phyloP scores from a whole-genome alignment of 2,888 invertebrate species.

The Patella caerulea region DNA sequence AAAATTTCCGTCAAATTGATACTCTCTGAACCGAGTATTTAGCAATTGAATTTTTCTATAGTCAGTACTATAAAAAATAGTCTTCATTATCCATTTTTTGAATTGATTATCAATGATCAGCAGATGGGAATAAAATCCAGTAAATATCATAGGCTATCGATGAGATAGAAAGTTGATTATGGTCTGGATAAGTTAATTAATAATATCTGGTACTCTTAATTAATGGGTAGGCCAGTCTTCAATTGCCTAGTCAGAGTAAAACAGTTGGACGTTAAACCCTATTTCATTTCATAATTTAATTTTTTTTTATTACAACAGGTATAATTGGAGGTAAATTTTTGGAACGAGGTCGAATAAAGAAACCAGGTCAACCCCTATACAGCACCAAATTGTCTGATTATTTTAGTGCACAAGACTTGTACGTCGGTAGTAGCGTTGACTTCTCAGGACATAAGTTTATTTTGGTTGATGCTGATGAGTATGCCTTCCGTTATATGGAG shows the following conservation, averaged over 20 bases:
- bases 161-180: too few species aligned
- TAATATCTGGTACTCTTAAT: too few species aligned
- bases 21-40: too few species aligned
- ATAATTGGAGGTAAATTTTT: constrained; percentile 72
- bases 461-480: constrained; percentile 71
- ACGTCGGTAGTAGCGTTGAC: constrained; percentile 66
- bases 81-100: too few species aligned
- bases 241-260: not conserved
- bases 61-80: too few species aligned
- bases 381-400: constrained; percentile 69
- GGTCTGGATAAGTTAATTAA: too few species aligned
- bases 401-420: constrained; percentile 67
- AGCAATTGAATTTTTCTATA: too few species aligned
- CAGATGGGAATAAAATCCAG: too few species aligned
- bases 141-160: too few species aligned
- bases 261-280: not conserved
- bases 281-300: not conserved
- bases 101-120: too few species aligned
- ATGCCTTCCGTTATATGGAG: constrained; percentile 80
- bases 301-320: constrained; percentile 55
- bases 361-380: constrained; percentile 76
- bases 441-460: constrained; percentile 70
- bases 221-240: too few species aligned
- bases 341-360: constrained; percentile 69
- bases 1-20: too few species aligned